Base-by-base conservation (phyloP, 2,888 invertebrate species). In the Ligdia adustata region DNA sequence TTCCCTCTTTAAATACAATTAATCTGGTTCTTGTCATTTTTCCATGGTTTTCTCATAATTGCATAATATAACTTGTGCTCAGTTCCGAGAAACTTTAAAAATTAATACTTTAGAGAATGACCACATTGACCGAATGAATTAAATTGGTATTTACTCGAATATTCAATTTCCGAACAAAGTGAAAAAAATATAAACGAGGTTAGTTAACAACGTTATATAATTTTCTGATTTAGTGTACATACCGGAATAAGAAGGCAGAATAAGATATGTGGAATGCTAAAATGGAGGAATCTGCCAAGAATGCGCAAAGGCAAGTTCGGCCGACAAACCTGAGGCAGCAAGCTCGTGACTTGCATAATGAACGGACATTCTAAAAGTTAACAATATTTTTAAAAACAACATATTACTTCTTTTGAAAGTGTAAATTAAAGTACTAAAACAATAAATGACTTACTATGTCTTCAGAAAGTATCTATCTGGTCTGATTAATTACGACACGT, bases 301-400 rank as follows among this genome's bases (percentile, higher is more conserved):
- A 67, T 64, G 60, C 56, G 39, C 50, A 57, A 65, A 64, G 71
- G 39, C 52, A 57, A 65, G 72, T 67, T 68, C 68, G 26, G n/a
- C 15, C 28, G 9, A 31, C 24, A 65, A 66, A 64, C 65, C 56
- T 69, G 69, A 69, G 66, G 66, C 67, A 66, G 67, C 63, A 54
- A 56, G 66, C 42, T 63, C 76, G 75, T 77, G 77, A 72, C 71
- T 63, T 20, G 75, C 64, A 72, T 76, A 48, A 51, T 51, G 47
- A 40, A 15, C 24, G 9, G 11, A 15, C 27, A 39, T 52, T 38
- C 29, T n/a, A n/a, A n/a, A n/a, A n/a, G n/a, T n/a, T n/a, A n/a
- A n/a, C n/a, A n/a, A n/a, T n/a, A n/a, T n/a, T n/a, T n/a, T n/a
- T n/a, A n/a, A n/a, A n/a, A n/a, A n/a, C n/a, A n/a, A n/a, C n/a